phyloP scores from a whole-genome alignment of 1,140 invertebrate genomes.

The Babylonia areolata region DNA sequence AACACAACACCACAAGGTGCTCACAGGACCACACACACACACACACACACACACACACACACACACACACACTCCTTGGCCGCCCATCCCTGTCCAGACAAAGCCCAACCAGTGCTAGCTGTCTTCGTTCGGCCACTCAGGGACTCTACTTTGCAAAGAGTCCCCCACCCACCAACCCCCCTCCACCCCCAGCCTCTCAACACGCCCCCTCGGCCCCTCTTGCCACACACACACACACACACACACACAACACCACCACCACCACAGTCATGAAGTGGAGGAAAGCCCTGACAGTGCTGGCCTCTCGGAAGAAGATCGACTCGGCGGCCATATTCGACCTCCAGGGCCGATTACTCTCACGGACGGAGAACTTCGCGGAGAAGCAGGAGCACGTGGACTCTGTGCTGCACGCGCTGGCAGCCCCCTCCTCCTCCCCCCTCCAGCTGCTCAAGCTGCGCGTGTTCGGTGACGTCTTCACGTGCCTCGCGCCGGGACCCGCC shows the following conservation, averaged over 20 bases:
- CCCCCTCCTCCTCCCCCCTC: background rate
- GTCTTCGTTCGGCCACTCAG: background rate
- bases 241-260: too few species aligned
- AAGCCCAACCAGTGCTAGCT: too few species aligned
- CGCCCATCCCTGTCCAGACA: too few species aligned
- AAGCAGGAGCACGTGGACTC: conserved; percentile 27
- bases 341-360: conserved; percentile 20
- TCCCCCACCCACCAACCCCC: background rate
- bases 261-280: background rate
- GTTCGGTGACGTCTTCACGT: conserved; percentile 32
- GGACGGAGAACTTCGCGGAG: conserved; percentile 35
- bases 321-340: conserved; percentile 32
- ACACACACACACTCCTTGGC: too few species aligned
- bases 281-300: conserved; percentile 20
- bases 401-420: background rate
- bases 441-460: conserved; percentile 26
- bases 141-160: background rate
- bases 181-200: background rate
- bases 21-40: too few species aligned
- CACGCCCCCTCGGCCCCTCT: background rate
- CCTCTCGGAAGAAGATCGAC: conserved; percentile 25
- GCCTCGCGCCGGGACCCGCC: conserved; percentile 2
- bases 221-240: too few species aligned
- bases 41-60: too few species aligned
- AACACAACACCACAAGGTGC: too few species aligned